Percentiles rank a stretch among this genome's conserved stretches.
Conservation (phyloP, 2,113 vertebrate species). For the Triplophysa rosa region DNA sequence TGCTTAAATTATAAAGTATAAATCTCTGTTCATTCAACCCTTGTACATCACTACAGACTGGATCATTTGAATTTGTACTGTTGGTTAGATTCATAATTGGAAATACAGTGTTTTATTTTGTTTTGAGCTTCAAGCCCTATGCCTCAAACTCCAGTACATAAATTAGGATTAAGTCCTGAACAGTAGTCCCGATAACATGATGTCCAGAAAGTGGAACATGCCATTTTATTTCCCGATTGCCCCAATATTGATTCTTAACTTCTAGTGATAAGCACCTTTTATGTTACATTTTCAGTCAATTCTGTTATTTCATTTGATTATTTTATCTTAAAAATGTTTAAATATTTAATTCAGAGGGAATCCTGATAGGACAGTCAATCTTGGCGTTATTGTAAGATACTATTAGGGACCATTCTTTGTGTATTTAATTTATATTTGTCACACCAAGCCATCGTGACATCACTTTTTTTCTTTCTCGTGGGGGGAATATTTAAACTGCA, state of each 20-base stretch:
- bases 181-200: neutral
- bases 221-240: neutral
- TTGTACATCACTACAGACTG: neutral
- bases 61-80: neutral
- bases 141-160: conserved; percentile 24
- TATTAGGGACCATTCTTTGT: conserved; percentile 33
- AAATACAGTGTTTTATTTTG: conserved; percentile 30
- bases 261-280: conserved; percentile 57
- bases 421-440: conserved; percentile 15
- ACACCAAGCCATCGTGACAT: conserved; percentile 46
- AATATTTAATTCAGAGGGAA: conserved; percentile 43
- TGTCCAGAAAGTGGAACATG: conserved; percentile 6
- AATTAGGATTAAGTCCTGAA: conserved; percentile 18
- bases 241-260: conserved; percentile 30
- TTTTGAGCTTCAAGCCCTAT: conserved; percentile 47
- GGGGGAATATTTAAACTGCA: conserved; percentile 25
- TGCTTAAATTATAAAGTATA: neutral
- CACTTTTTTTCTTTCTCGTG: neutral
- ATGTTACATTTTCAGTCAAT: conserved; percentile 43
- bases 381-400: neutral
- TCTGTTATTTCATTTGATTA: conserved; percentile 13
- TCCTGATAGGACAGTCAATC: conserved; percentile 21
- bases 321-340: conserved; percentile 41
- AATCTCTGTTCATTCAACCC: conserved; percentile 20
- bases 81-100: conserved; percentile 10